phyloP scores from a whole-genome alignment of 2,888 invertebrate genomes.

The Idaea dimidiata region DNA sequence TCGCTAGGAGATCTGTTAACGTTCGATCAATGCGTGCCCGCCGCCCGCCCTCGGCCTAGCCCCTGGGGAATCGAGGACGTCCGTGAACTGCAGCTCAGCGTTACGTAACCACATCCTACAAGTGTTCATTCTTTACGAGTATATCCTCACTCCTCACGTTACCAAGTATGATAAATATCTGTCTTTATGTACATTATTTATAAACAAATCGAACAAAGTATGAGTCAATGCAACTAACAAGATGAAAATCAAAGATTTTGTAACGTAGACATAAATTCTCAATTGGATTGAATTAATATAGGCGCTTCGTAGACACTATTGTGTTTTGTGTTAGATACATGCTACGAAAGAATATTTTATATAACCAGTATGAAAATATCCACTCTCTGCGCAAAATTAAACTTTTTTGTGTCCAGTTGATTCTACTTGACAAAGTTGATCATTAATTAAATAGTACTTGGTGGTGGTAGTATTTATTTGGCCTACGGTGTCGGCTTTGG shows the following conservation, averaged over 20 bases:
- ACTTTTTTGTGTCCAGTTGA: too few species aligned
- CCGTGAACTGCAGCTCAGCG: slow-evolving; percentile 56
- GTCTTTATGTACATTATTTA: not conserved
- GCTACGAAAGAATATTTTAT: too few species aligned
- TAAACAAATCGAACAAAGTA: not conserved
- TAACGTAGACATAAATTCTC: not conserved
- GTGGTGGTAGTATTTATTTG: too few species aligned
- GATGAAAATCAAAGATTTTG: not conserved
- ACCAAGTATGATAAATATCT: not conserved
- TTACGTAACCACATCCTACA: slow-evolving; percentile 53
- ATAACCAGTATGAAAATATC: too few species aligned
- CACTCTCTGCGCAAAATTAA: too few species aligned
- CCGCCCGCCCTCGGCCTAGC: slow-evolving; percentile 73
- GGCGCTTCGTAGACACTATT: too few species aligned
- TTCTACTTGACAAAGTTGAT: too few species aligned
- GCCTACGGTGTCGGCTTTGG: too few species aligned
- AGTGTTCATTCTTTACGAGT: slow-evolving; percentile 17
- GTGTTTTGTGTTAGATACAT: too few species aligned
- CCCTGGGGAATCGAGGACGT: slow-evolving; percentile 54
- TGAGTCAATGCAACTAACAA: not conserved
- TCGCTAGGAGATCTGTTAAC: slow-evolving; percentile 27
- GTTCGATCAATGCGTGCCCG: slow-evolving; percentile 46
- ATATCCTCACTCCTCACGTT: not conserved
- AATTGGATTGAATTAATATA: not conserved
- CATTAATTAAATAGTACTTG: too few species aligned